A percentile compares a stretch with the other conserved stretches of the same genome.
Conservation (phyloP, 2,113 vertebrate species). For the Megaceryle torquata region DNA sequence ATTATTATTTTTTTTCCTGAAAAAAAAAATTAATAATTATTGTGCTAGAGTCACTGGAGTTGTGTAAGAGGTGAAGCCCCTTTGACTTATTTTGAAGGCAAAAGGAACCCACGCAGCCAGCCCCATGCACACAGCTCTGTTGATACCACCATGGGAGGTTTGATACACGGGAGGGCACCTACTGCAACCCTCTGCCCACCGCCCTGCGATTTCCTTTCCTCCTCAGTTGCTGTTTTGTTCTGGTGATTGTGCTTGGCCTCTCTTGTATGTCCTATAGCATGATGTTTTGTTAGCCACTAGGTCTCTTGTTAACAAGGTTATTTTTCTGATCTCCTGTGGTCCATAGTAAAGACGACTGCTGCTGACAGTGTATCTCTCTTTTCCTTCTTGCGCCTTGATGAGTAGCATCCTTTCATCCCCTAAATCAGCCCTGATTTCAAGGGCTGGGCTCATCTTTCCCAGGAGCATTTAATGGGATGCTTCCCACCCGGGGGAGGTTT, state of each 20-base stretch:
- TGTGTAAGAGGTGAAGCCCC: neutral
- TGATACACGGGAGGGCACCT: neutral
- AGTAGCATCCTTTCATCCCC: neutral
- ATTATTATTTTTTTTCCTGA: neutral
- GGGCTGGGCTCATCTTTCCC: neutral
- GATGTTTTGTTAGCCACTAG: constrained; percentile 63
- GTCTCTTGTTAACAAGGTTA: constrained; percentile 62
- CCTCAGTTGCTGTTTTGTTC: constrained; percentile 40
- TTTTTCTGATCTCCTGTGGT: constrained; percentile 64
- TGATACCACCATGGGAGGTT: neutral
- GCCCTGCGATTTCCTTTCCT: neutral
- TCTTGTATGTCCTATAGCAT: constrained; percentile 71
- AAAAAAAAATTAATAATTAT: neutral
- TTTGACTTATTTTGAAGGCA: neutral
- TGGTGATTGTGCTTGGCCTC: constrained; percentile 73
- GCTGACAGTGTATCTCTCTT: neutral
- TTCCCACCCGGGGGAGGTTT: neutral
- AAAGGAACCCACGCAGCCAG: neutral
- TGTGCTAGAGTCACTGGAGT: neutral
- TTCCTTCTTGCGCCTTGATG: neutral
- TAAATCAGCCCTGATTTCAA: neutral
- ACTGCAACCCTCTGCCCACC: neutral
- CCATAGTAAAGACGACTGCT: constrained; percentile 65
- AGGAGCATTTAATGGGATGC: neutral
- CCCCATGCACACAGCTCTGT: neutral